A percentile compares a stretch with the other conserved stretches of the same genome.
phyloP scores from a whole-genome alignment of 2,888 invertebrate species.

The Synergus laeviventris region DNA sequence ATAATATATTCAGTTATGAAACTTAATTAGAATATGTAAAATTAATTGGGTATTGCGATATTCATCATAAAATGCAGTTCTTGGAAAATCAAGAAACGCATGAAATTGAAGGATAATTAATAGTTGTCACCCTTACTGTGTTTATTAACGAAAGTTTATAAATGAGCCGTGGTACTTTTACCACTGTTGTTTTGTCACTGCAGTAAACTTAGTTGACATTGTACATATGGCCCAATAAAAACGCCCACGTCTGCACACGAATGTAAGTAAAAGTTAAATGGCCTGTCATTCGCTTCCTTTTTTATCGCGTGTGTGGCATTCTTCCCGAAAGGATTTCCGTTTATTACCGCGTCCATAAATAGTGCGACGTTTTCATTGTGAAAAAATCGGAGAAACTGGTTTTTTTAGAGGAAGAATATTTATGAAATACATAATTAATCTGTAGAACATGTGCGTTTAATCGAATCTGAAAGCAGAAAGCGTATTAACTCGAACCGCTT shows the following conservation, averaged over 20 bases:
- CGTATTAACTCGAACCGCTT: neutral
- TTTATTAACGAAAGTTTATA: constrained; percentile 25
- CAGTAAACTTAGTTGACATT: constrained; percentile 58
- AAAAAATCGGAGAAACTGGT: constrained; percentile 6
- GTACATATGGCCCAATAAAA: constrained; percentile 58
- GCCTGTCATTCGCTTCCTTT: constrained; percentile 45
- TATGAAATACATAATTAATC: constrained; percentile 10
- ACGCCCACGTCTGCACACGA: constrained; percentile 56
- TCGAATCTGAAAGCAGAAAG: neutral
- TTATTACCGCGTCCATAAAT: constrained; percentile 12
- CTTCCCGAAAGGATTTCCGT: constrained; percentile 32
- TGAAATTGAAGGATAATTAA: neutral
- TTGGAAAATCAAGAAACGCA: neutral
- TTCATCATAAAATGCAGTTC: too few relatives aligned
- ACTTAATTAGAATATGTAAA: too few relatives aligned
- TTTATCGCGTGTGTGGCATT: constrained; percentile 36
- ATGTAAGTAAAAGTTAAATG: constrained; percentile 58
- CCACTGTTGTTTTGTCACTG: constrained; percentile 57
- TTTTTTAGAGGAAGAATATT: neutral
- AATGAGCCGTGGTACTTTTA: constrained; percentile 51
- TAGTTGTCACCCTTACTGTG: constrained; percentile 9
- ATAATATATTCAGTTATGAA: neutral
- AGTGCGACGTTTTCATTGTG: neutral
- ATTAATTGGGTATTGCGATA: too few relatives aligned
- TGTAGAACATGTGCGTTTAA: neutral